Evolutionary conservation across 2,113 vertebrate species (phyloP).

Genomic region (Cephalopholis sonnerati): DNA sequence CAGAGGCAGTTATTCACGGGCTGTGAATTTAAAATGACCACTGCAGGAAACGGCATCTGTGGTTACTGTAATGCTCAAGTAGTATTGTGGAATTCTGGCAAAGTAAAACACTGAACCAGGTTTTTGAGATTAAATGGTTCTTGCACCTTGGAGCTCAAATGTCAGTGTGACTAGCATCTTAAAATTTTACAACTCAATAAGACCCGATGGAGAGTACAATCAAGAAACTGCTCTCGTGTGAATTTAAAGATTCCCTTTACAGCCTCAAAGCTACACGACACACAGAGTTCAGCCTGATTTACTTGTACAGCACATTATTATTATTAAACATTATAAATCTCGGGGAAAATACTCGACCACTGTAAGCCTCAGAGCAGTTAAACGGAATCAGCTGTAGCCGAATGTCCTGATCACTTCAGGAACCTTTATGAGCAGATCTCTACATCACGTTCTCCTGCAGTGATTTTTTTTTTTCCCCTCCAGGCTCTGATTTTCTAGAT

Average conservation of each 20-base stretch:
- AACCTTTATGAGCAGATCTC: slow-evolving; percentile 30
- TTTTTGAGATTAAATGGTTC: neutral
- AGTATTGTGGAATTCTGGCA: neutral
- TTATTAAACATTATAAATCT: neutral
- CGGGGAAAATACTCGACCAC: neutral
- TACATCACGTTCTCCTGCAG: slow-evolving; percentile 35
- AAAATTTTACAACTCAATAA: neutral
- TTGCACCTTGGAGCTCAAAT: neutral
- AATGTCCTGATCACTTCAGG: slow-evolving; percentile 38
- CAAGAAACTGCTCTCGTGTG: neutral
- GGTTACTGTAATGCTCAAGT: neutral
- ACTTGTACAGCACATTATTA: slow-evolving; percentile 4
- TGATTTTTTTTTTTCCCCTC: neutral
- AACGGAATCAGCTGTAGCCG: slow-evolving; percentile 29
- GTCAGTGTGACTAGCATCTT: neutral
- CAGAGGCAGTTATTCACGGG: neutral
- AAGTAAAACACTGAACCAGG: neutral
- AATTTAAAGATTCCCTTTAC: neutral
- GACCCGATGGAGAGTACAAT: neutral
- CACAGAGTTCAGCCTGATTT: slow-evolving; percentile 10
- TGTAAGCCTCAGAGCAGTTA: slow-evolving; percentile 31
- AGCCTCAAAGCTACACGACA: slow-evolving; percentile 8
- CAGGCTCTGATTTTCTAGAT: slow-evolving; percentile 54
- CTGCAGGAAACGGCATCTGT: neutral
- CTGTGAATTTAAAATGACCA: neutral